Conservation (phyloP, 2,113 vertebrate genomes). For the Ramphastos sulfuratus region DNA sequence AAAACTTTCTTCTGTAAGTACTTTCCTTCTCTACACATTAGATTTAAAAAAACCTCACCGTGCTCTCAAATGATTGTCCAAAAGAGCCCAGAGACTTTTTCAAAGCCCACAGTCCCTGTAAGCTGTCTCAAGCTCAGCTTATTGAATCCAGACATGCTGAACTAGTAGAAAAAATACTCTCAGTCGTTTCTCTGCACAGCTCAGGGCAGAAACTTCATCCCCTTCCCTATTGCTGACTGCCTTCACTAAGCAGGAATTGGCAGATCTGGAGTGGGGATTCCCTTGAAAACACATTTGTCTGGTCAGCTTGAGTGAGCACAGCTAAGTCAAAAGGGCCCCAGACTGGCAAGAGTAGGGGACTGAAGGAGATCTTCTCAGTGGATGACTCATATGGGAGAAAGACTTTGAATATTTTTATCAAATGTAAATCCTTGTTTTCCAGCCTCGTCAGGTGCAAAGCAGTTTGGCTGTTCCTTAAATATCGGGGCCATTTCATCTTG, state of each 20-base stretch:
- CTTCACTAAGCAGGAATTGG: background rate
- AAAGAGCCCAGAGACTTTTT: no score
- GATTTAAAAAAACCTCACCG: background rate
- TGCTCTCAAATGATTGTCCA: background rate
- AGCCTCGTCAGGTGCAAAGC: background rate
- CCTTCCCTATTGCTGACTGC: background rate
- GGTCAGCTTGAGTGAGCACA: background rate
- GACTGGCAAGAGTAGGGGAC: background rate
- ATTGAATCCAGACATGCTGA: background rate
- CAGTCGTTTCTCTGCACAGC: background rate
- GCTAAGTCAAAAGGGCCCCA: background rate
- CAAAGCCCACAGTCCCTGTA: background rate
- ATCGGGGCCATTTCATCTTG: background rate
- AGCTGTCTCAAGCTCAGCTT: background rate
- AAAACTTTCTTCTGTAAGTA: background rate
- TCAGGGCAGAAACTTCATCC: background rate
- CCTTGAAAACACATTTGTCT: background rate
- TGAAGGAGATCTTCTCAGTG: background rate
- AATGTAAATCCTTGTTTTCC: background rate
- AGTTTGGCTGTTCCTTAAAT: background rate
- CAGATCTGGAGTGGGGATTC: background rate
- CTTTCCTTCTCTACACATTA: background rate
- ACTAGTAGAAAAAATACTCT: background rate
- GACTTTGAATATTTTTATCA: background rate
- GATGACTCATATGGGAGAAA: background rate